Conservation (phyloP, 2,888 invertebrate species). For the Blastobasis lacticolella region DNA sequence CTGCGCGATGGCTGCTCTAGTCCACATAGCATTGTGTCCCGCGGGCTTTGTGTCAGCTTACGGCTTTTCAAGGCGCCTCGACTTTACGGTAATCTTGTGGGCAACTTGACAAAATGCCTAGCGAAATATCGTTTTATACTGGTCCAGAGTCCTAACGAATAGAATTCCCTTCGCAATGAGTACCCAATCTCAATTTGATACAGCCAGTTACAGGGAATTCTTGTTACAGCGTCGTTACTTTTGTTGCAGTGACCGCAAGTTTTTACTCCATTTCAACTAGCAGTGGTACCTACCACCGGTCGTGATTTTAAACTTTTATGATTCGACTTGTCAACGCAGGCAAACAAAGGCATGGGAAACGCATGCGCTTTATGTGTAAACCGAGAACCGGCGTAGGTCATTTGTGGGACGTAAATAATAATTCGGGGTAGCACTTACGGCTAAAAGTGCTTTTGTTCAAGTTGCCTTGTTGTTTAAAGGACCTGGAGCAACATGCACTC, state of each 20-base stretch:
- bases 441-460: neutral
- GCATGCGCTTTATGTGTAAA: constrained; percentile 21
- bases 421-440: constrained; percentile 26
- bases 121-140: neutral
- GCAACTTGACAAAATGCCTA: constrained; percentile 1
- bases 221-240: too few species aligned
- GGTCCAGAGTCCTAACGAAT: too few species aligned
- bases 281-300: constrained; percentile 1
- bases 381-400: constrained; percentile 23
- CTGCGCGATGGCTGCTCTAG: neutral
- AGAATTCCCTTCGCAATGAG: too few species aligned
- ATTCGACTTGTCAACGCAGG: constrained; percentile 34
- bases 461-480: neutral
- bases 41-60: constrained; percentile 42
- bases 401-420: constrained; percentile 40
- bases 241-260: too few species aligned
- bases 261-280: neutral
- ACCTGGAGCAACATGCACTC: neutral
- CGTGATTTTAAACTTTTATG: constrained; percentile 38
- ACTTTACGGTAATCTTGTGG: neutral
- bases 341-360: constrained; percentile 37
- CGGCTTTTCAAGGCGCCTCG: constrained; percentile 12
- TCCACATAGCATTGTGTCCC: constrained; percentile 13
- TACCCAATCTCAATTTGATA: too few species aligned
- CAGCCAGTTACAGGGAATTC: too few species aligned